phyloP scores from a whole-genome alignment of 2,797 vertebrate species.

The Champsocephalus gunnari region DNA sequence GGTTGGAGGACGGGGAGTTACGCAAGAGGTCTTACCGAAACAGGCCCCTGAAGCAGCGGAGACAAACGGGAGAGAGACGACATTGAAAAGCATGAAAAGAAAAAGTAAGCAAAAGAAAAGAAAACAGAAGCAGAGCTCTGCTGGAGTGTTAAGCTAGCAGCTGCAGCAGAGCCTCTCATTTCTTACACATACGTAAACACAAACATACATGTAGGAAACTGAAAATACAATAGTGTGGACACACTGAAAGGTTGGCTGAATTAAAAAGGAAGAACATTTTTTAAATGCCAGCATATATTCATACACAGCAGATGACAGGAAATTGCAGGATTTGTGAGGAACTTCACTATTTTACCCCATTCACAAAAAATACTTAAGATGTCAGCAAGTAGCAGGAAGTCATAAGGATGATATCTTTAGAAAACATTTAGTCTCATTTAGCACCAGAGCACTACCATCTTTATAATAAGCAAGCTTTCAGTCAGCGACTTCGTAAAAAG shows the following conservation, averaged over 20 bases:
- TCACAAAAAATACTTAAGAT: background rate
- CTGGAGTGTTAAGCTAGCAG: slow-evolving; percentile 20
- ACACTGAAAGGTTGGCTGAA: slow-evolving; percentile 19
- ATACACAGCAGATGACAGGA: slow-evolving; percentile 11
- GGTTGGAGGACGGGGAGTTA: slow-evolving; percentile 49
- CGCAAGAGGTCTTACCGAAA: slow-evolving; percentile 88
- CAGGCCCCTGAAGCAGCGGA: slow-evolving; percentile 89
- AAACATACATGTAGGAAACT: slow-evolving; percentile 23
- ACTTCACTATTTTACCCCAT: background rate
- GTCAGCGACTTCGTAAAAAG: too few relatives aligned
- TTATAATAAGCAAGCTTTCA: too few relatives aligned
- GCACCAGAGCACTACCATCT: too few relatives aligned
- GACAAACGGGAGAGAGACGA: slow-evolving; percentile 83
- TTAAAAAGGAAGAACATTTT: slow-evolving; percentile 39
- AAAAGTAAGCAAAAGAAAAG: slow-evolving; percentile 17
- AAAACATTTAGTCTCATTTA: background rate
- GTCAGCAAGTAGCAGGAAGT: background rate
- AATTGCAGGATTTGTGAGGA: background rate
- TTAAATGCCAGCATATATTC: background rate
- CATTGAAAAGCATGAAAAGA: slow-evolving; percentile 65
- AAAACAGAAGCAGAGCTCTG: slow-evolving; percentile 40
- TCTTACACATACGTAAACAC: background rate
- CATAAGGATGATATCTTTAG: background rate
- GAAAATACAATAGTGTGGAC: background rate
- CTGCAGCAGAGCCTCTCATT: slow-evolving; percentile 16